These are phyloP conservation scores for Eurois occulta DNA, from an alignment of 2,888 invertebrate genomes.

Conservation along the genomic window DNA sequence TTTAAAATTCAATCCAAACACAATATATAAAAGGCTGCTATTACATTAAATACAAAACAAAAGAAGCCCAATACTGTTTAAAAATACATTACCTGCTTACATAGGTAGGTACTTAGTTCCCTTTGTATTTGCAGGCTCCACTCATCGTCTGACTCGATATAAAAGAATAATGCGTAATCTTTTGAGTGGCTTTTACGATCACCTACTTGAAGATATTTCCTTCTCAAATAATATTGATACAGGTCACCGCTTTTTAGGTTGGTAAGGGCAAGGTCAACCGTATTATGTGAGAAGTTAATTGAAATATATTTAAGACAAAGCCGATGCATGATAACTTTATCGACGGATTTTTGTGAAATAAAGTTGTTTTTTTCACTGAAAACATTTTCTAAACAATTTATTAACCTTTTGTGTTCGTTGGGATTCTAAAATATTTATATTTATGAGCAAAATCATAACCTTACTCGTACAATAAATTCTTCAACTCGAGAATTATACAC, in stretches of 20 bases:
- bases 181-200: slow-evolving; percentile 53
- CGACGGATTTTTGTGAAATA: neutral
- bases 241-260: slow-evolving; percentile 15
- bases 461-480: no score
- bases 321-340: neutral
- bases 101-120: slow-evolving; percentile 15
- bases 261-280: neutral
- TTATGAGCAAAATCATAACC: neutral
- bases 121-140: slow-evolving; percentile 33
- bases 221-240: slow-evolving; percentile 45
- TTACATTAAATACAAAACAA: neutral
- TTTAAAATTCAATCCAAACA: neutral
- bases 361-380: no score
- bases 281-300: neutral
- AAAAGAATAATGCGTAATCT: slow-evolving; percentile 50
- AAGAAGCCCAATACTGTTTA: slow-evolving; percentile 8
- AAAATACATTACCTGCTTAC: slow-evolving; percentile 31
- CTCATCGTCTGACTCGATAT: slow-evolving; percentile 32
- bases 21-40: neutral
- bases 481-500: neutral
- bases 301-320: neutral
- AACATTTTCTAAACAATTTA: no score
- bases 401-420: no score
- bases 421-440: neutral
- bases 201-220: slow-evolving; percentile 40